These are phyloP conservation scores for Trichonephila clavata DNA, from an alignment of 1,140 invertebrate genomes.

Conservation along the genomic window DNA sequence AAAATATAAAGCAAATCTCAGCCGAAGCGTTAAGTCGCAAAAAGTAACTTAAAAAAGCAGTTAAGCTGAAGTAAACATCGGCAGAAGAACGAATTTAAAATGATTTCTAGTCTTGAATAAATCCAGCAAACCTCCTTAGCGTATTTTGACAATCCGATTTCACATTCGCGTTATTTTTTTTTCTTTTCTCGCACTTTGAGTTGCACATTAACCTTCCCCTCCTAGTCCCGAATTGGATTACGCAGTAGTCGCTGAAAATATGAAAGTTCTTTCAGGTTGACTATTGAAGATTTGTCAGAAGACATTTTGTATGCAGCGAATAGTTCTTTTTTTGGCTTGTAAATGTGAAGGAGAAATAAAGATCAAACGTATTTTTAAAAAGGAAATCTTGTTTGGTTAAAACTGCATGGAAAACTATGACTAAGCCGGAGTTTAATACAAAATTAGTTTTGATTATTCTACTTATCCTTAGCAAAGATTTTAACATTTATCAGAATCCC, in stretches of 20 bases:
- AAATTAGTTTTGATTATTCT: too few relatives aligned
- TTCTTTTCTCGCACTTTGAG: background rate
- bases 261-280: background rate
- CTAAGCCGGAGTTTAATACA: too few relatives aligned
- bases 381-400: too few relatives aligned
- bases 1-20: background rate
- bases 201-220: background rate
- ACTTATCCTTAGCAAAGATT: too few relatives aligned
- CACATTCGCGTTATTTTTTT: background rate
- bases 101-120: slow-evolving; percentile 26
- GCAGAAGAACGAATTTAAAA: slow-evolving; percentile 14
- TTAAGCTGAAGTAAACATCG: slow-evolving; percentile 8
- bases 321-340: background rate
- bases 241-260: background rate
- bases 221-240: background rate
- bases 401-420: too few relatives aligned
- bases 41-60: background rate
- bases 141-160: slow-evolving; percentile 47
- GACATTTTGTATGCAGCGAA: background rate
- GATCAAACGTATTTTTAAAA: too few relatives aligned
- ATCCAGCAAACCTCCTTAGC: slow-evolving; percentile 37
- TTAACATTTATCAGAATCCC: too few relatives aligned
- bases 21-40: background rate
- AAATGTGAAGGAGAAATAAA: background rate
- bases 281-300: slow-evolving; percentile 23